Evolutionary conservation across 2,797 vertebrate genomes (phyloP).

Genomic region (Gephyroberyx darwinii): DNA sequence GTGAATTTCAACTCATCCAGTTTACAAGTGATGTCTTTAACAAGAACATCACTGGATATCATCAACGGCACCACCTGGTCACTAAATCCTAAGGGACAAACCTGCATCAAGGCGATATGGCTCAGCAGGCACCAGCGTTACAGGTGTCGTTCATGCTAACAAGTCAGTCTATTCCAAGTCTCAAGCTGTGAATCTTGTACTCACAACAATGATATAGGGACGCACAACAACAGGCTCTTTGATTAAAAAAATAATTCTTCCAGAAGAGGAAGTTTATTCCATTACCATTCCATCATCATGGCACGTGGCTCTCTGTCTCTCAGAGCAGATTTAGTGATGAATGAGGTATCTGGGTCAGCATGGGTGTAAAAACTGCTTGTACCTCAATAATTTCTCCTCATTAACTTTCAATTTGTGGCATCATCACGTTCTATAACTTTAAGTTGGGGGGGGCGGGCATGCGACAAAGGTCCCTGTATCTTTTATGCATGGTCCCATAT

Average conservation of each 20-base stretch:
- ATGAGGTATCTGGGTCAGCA: conserved; percentile 16
- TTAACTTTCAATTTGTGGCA: conserved; percentile 13
- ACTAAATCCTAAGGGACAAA: conserved; percentile 8
- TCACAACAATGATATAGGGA: neutral
- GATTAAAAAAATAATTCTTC: neutral
- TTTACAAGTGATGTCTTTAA: too few species aligned
- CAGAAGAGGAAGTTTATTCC: neutral
- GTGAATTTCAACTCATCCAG: neutral
- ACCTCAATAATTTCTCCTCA: neutral
- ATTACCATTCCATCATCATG: conserved; percentile 18
- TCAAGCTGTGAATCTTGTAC: conserved; percentile 17
- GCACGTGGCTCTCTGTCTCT: neutral
- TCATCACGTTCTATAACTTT: neutral
- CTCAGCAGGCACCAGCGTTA: conserved; percentile 47
- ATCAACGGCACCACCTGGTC: conserved; percentile 26
- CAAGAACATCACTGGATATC: conserved; percentile 1
- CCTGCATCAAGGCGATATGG: conserved; percentile 35
- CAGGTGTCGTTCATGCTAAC: conserved; percentile 59
- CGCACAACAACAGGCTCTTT: neutral
- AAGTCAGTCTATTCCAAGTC: conserved; percentile 36
- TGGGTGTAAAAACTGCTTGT: conserved; percentile 29
- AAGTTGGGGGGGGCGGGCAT: too few species aligned
- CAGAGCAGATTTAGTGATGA: conserved; percentile 24
- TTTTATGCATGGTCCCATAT: conserved; percentile 8
- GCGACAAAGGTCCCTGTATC: neutral